These are phyloP conservation scores for Tinamus major DNA, from an alignment of 2,797 vertebrate genomes.

Conservation along the genomic window DNA sequence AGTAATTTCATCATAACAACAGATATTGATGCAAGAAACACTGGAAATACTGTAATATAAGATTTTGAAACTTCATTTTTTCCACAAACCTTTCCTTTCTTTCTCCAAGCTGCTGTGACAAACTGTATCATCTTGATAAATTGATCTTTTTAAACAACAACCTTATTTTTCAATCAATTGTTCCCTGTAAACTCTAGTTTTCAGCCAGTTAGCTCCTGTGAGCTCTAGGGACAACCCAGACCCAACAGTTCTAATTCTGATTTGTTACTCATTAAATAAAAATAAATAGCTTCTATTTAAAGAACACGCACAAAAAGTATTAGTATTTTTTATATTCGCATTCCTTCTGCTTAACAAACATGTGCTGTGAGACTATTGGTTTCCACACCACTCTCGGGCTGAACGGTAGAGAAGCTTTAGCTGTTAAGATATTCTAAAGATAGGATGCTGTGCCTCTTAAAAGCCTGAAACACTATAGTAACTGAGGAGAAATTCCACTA, in stretches of 20 bases:
- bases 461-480: constrained; percentile 34
- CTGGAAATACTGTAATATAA: accelerated
- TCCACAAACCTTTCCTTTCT: background rate
- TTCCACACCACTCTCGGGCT: background rate
- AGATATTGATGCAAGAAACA: background rate
- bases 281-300: background rate
- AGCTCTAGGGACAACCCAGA: background rate
- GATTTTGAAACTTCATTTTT: background rate
- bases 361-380: background rate
- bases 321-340: background rate
- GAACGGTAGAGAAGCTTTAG: background rate
- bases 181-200: background rate
- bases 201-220: background rate
- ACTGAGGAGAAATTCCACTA: constrained; percentile 39
- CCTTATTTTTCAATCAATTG: background rate
- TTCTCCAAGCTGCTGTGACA: background rate
- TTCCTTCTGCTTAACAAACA: background rate
- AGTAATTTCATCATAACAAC: background rate
- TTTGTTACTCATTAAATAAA: background rate
- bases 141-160: background rate
- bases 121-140: background rate
- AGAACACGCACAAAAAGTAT: background rate
- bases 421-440: background rate
- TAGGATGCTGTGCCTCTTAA: background rate
- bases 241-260: background rate